Base-by-base conservation (phyloP, 1,140 invertebrate species). In the Patella vulgata region DNA sequence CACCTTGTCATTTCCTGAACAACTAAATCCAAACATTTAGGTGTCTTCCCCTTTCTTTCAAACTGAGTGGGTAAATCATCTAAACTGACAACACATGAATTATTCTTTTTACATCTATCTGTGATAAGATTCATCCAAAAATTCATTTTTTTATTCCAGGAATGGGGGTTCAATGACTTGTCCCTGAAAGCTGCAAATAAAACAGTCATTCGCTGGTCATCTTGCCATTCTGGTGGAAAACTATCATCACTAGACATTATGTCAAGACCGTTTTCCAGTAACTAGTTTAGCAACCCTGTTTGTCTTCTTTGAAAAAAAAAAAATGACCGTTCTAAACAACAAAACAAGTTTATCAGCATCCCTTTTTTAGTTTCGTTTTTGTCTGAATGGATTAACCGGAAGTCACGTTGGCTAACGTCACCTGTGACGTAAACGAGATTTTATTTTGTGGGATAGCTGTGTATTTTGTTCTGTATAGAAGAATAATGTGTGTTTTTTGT, bases 161-260 rank as follows among this genome's bases (percentile, higher is more conserved):
- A 79, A 19, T 68, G 64, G 1, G 77, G 77, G 44, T 80, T 79
- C 21, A 79, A 59, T 30, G 64, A 65, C 61, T 68, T 79, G 21
- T 79, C 75, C 52, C 78, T 55, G 59, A 79, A 80, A 3, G 75
- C 73, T 28, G 77, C 66, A 75, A 78, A 80, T 60, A 79, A 62
- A 30, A 80, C 78, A n/a, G 68, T 65, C 70, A 78, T 77, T 55
- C 67, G 72, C 39, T 74, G 59, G 31, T 79, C 78, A 62, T 80
- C 72, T 19, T 56, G 25, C 74, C 77, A 77, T 14, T 70, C 67
- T 55, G 57, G 56, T 46, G 71, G 65, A 11, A 54, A 23, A 17
- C 21, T 11, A n/a, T 14, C 40, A 39, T 39, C 58, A 53, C 3
- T 42, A 28, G 50, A 59, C 39, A 28, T 33, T 42, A 21, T 36